Evolutionary conservation across 23 tunicate species (phyloP).

Genomic region (Clavelina lepadiformis): DNA sequence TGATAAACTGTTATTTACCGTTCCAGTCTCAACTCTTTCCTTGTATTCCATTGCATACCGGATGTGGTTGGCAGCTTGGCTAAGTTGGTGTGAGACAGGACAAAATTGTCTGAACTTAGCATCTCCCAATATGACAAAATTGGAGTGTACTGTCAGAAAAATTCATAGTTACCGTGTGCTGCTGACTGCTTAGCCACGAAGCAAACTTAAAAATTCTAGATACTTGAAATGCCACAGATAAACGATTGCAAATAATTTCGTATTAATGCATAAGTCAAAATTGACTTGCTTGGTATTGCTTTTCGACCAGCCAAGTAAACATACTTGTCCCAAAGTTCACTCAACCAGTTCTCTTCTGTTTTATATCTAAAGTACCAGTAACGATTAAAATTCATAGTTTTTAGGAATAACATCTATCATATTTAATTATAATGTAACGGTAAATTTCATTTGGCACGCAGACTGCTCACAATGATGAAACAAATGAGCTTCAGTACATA

Average conservation of each 20-base stretch:
- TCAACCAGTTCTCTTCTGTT: conserved; percentile 73
- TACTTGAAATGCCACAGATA: too few relatives aligned
- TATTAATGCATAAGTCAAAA: too few relatives aligned
- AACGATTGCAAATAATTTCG: too few relatives aligned
- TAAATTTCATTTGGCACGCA: too few relatives aligned
- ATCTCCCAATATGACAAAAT: conserved; percentile 51
- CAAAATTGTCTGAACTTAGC: background rate
- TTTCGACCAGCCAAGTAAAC: conserved; percentile 66
- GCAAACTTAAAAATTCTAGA: too few relatives aligned
- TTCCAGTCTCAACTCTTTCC: conserved; percentile 19
- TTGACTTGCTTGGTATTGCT: conserved; percentile 56
- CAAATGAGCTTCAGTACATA: too few relatives aligned
- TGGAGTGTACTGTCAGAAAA: conserved; percentile 42
- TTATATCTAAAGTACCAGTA: conserved; percentile 55
- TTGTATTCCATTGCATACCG: conserved; percentile 39
- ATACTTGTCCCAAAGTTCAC: conserved; percentile 84
- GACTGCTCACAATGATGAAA: too few relatives aligned
- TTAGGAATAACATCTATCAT: too few relatives aligned
- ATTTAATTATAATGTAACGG: too few relatives aligned
- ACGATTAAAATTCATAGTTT: too few relatives aligned
- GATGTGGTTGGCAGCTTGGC: conserved; percentile 33
- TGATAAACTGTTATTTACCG: conserved; percentile 15
- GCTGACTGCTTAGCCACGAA: too few relatives aligned
- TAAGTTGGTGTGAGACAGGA: conserved; percentile 14
- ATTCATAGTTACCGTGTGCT: too few relatives aligned